Conservation (phyloP, 2,113 vertebrate genomes). For the Phoenicopterus ruber region DNA sequence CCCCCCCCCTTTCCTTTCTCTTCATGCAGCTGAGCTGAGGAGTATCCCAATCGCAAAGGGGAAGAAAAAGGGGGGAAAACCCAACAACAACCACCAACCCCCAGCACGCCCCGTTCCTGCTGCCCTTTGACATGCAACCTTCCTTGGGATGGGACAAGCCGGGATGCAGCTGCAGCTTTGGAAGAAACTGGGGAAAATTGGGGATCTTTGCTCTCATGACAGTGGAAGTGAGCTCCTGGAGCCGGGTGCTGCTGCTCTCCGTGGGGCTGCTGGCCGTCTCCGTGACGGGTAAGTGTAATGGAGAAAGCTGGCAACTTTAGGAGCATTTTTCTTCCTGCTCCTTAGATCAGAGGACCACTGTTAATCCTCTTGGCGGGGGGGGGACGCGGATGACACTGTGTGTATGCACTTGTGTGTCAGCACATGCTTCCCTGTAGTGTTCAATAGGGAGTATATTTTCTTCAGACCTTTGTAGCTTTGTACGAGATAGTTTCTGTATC, state of each 20-base stretch:
- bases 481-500: neutral
- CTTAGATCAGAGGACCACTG: neutral
- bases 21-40: constrained; percentile 38
- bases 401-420: neutral
- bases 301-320: constrained; percentile 20
- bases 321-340: neutral
- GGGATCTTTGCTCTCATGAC: constrained; percentile 81
- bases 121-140: constrained; percentile 82
- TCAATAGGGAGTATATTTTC: neutral
- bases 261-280: constrained; percentile 87
- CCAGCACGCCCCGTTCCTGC: neutral
- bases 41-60: constrained; percentile 29
- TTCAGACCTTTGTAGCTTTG: neutral
- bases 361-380: neutral
- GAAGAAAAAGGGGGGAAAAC: constrained; percentile 7
- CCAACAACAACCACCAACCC: neutral
- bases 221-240: constrained; percentile 84
- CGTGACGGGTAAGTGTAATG: constrained; percentile 83
- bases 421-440: neutral
- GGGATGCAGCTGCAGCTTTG: constrained; percentile 77
- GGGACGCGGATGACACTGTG: neutral
- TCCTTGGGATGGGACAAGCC: constrained; percentile 74
- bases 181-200: constrained; percentile 75
- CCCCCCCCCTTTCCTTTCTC: neutral
- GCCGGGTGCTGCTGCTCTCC: constrained; percentile 86